A percentile compares a stretch with the other conserved stretches of the same genome.
phyloP scores from a whole-genome alignment of 2,797 vertebrate genomes.

The Phaenicophaeus curvirostris region DNA sequence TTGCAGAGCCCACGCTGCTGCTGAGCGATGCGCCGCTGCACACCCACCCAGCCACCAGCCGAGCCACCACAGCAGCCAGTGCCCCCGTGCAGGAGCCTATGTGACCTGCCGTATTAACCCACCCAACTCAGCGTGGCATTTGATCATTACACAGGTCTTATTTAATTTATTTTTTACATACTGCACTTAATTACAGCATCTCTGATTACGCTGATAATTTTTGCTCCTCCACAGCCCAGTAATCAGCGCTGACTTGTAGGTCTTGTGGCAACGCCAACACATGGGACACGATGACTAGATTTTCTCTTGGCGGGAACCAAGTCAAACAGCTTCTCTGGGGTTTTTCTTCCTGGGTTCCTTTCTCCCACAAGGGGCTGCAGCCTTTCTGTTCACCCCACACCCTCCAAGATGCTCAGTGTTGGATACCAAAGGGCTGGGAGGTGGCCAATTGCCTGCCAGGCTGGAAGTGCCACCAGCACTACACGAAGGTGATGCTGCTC shows the following conservation, averaged over 20 bases:
- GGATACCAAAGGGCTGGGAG: not conserved
- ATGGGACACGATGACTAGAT: fast-evolving
- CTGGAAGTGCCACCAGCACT: not conserved
- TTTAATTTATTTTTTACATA: not conserved
- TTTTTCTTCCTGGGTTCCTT: not conserved
- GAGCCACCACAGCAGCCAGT: not conserved
- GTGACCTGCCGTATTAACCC: not conserved
- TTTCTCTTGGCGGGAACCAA: not conserved
- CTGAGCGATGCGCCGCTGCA: fast-evolving
- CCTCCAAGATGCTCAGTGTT: fast-evolving
- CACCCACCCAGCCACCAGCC: fast-evolving
- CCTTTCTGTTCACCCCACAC: fast-evolving
- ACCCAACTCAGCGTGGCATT: not conserved
- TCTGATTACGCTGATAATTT: conserved; percentile 1
- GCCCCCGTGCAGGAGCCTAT: fast-evolving
- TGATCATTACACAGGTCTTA: not conserved
- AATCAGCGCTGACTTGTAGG: not conserved
- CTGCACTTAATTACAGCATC: not conserved
- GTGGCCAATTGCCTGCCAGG: not conserved
- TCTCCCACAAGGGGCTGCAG: fast-evolving
- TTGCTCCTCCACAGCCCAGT: not conserved
- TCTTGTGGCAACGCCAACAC: not conserved
- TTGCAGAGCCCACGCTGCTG: fast-evolving
- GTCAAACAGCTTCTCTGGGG: fast-evolving
- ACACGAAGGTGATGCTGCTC: too few species aligned